phyloP scores from a whole-genome alignment of 1,140 invertebrate genomes.

The Drosophila murphyi region DNA sequence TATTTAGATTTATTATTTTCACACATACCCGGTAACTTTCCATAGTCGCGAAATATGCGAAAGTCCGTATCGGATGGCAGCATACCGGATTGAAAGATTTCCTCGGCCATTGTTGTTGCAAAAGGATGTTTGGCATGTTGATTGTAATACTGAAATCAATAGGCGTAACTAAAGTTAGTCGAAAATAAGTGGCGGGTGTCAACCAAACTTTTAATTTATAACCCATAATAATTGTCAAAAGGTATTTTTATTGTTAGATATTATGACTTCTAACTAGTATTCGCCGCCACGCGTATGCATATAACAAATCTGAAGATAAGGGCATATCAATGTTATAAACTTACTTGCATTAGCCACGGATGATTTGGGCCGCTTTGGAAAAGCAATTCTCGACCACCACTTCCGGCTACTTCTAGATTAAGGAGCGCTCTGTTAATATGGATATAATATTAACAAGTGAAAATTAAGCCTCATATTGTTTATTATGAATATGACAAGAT shows the following conservation, averaged over 20 bases:
- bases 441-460: background rate
- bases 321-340: background rate
- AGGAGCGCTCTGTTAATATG: conserved; percentile 90
- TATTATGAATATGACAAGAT: too few relatives aligned
- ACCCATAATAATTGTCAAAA: conserved; percentile 87
- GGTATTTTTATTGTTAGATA: conserved; percentile 8
- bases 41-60: conserved; percentile 96
- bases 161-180: background rate
- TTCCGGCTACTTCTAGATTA: conserved; percentile 97
- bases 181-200: background rate
- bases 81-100: conserved; percentile 96
- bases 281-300: background rate
- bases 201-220: conserved; percentile 84
- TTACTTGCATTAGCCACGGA: conserved; percentile 93
- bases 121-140: conserved; percentile 89
- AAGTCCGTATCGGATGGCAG: conserved; percentile 98
- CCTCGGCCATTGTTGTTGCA: conserved; percentile 95
- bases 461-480: background rate
- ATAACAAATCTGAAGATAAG: conserved; percentile 19
- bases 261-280: conserved; percentile 1
- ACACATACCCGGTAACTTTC: conserved; percentile 88
- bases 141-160: conserved; percentile 52
- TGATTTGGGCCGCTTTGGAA: conserved; percentile 97
- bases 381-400: conserved; percentile 95
- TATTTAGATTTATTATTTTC: background rate